Evolutionary conservation across 2,888 invertebrate genomes (phyloP), one percentile per base, ranked within the genome.

Genomic region (Nemurella pictetii): DNA sequence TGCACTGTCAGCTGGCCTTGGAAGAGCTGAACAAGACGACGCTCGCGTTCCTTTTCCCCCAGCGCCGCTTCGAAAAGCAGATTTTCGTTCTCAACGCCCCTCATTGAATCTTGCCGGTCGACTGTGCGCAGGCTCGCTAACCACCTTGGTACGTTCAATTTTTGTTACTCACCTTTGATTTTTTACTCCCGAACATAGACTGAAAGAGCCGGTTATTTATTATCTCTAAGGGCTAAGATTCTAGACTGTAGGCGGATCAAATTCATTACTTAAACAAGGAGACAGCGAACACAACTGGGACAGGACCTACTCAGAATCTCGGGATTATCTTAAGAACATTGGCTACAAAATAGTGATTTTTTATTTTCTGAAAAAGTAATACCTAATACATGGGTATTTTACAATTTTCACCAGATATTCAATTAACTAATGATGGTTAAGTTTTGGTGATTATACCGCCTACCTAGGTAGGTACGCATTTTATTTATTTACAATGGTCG

Each of bases 1-100:
- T 95, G 80, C 97, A 97, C 88, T 94, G 95, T 27, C 95, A 95
- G 89, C 89, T 96, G 84, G 95, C 96, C 0, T 90, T 97, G 73
- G 95, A 96, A 89, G 95, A 96, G 90, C 91, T 97, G 20, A 94
- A 96, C 88, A 92, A 92, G 85, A 93, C 94, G 84, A 94, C 95
- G 85, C 92, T 91, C 87, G 91, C 93, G 84, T 92, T 93, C 87
- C 88, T 96, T 32, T 93, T 93, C 87, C 92, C 94, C 0, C 90
- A 92, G 88, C 89, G 92, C 81, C 91, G 91, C 84, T 89, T 93
- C 84, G 92, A 93, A 87, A 95, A 94, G 88, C 92, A 91, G 87
- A 92, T 95, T 87, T 90, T 90, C 87, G 89, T 91, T 55, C 85
- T 86, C 78, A 82, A 85, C 25, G 73, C 84, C 30, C 85, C 85